phyloP scores from a whole-genome alignment of 64 coral and sea anemone genomes.

The Porites lutea region DNA sequence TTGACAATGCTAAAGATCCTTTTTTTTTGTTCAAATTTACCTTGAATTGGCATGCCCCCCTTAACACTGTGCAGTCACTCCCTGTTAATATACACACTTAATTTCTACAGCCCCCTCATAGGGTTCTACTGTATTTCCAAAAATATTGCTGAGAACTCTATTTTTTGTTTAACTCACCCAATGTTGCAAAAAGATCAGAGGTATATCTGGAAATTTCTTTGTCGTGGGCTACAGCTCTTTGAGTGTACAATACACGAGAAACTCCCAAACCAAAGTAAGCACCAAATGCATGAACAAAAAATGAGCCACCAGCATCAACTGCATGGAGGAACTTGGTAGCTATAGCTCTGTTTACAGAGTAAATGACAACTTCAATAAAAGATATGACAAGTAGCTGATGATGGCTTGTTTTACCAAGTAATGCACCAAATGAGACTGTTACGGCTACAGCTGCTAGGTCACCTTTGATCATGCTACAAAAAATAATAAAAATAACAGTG shows the following conservation, averaged over 20 bases:
- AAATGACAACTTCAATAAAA: slow-evolving; percentile 84
- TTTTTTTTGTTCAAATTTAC: no score
- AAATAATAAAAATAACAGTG: slow-evolving; percentile 1
- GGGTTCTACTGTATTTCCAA: no score
- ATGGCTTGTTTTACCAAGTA: slow-evolving; percentile 93
- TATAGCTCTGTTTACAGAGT: slow-evolving; percentile 76
- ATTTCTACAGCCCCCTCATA: no score
- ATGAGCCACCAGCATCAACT: slow-evolving; percentile 78
- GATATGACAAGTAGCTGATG: slow-evolving; percentile 83
- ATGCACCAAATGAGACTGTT: slow-evolving; percentile 86
- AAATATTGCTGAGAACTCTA: no score
- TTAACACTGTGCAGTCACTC: no score
- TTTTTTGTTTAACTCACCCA: slow-evolving; percentile 54
- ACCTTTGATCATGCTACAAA: slow-evolving; percentile 87
- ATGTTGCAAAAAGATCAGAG: slow-evolving; percentile 90
- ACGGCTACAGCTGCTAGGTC: slow-evolving; percentile 85
- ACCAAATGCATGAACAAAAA: slow-evolving; percentile 91
- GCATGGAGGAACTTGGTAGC: slow-evolving; percentile 79
- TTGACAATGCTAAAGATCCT: no score
- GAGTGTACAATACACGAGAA: slow-evolving; percentile 73
- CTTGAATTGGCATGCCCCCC: no score
- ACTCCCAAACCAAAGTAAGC: slow-evolving; percentile 87
- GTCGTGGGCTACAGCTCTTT: slow-evolving; percentile 84
- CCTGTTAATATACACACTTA: no score
- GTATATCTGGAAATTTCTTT: slow-evolving; percentile 94